phyloP scores from a whole-genome alignment of 2,113 vertebrate species.

The Lates calcarifer region DNA sequence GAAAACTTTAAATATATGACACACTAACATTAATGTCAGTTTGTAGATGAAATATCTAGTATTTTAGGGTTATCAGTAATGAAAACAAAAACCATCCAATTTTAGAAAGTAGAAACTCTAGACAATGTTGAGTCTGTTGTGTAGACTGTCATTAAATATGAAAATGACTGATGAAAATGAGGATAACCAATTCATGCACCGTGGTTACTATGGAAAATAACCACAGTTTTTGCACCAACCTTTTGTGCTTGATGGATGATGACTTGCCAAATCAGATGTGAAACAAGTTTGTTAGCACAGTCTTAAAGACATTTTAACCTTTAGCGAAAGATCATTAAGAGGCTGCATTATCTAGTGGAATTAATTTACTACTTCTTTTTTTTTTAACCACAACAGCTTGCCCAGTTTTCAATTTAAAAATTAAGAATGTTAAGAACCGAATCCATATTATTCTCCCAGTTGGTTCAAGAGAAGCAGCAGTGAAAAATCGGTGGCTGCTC shows the following conservation, averaged over 20 bases:
- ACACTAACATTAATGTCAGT: no score
- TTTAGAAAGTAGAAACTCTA: background rate
- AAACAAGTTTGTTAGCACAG: background rate
- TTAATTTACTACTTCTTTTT: background rate
- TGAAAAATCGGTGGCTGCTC: slow-evolving; percentile 14
- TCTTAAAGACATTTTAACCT: background rate
- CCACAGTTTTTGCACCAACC: background rate
- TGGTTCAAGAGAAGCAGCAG: slow-evolving; percentile 25
- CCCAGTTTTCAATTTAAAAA: slow-evolving; percentile 3
- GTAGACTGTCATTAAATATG: background rate
- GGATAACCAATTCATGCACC: background rate
- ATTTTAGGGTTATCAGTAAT: background rate
- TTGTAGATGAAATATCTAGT: background rate
- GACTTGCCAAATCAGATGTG: background rate
- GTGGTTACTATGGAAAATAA: background rate
- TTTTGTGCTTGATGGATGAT: background rate
- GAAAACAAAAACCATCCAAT: no score
- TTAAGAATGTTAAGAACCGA: slow-evolving; percentile 1
- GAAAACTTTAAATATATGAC: background rate
- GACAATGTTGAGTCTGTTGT: background rate
- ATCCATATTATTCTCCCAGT: slow-evolving; percentile 29
- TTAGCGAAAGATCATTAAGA: background rate
- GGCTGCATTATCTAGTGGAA: background rate
- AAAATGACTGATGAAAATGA: slow-evolving; percentile 36
- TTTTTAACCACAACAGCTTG: background rate